Base-by-base conservation (phyloP, 2,797 vertebrate species). In the Brachyrhaphis roseni region DNA sequence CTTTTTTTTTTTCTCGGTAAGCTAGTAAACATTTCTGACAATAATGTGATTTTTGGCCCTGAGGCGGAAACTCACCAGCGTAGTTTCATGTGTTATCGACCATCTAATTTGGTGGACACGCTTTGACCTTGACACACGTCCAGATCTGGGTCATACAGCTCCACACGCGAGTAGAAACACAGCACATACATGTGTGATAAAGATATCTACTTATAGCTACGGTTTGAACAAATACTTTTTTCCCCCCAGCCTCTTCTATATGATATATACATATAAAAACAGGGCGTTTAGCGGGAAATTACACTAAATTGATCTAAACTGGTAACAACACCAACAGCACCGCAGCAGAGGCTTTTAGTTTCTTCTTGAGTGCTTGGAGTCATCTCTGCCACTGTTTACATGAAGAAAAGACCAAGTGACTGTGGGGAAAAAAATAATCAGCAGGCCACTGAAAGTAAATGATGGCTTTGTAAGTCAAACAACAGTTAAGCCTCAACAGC, bases 41-140 rank as follows among this genome's bases (percentile, higher is more conserved):
- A 64, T 64, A 49, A 87, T 84, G 81, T 28, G 84, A 87, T 86
- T 86, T 87, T 55, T 18, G 36, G 75, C 84, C 92, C 84, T 7
- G n/a, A 12, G 90, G 90, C 86, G 53, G 31, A 72, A 72, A 78
- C 76, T 73, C 79, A 80, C 66, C 41, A 62, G 36, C 2, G 3
- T 47, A 53, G 59, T 51, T 84, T 83, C 80, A 82, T 79, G 26
- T 72, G 5, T 76, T 90, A 93, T 93, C 78, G 93, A 93, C 66
- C 1, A 45, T 62, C 76, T 78, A 59, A 82, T 79, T 43, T 51
- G 18, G 15, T 77, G 75, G 81, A 88, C 57, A 15, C 3, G 82
- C n/a, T 81, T 76, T 90, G 92, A 88, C 93, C 91, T 93, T 93
- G 85, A 88, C 72, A 79, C 39, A 75, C 46, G 5, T 8, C 53